phyloP scores from a whole-genome alignment of 2,113 vertebrate genomes.

The Solea solea region DNA sequence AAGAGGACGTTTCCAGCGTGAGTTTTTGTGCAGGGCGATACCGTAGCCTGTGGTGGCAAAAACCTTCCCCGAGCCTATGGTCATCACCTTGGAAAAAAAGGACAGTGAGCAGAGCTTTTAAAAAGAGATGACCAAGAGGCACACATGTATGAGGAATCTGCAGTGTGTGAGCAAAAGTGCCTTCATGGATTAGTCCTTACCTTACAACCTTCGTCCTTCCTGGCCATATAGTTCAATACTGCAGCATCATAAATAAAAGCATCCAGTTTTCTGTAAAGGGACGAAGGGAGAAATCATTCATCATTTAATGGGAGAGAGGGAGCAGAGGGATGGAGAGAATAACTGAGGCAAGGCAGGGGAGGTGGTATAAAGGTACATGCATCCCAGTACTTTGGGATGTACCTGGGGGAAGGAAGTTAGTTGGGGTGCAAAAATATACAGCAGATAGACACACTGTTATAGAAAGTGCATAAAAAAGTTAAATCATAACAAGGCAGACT shows the following conservation, averaged over 20 bases:
- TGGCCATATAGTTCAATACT: conserved; percentile 95
- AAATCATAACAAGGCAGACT: conserved; percentile 63
- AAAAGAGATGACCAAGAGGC: background rate
- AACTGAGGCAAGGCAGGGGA: conserved; percentile 44
- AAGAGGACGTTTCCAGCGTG: conserved; percentile 92
- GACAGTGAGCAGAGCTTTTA: conserved; percentile 31
- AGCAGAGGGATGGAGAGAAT: conserved; percentile 33
- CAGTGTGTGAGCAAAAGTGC: conserved; percentile 7
- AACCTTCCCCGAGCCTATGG: conserved; percentile 93
- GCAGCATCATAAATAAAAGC: conserved; percentile 95
- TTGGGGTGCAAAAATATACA: conserved; percentile 36
- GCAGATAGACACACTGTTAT: conserved; percentile 34
- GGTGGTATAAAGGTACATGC: conserved; percentile 44
- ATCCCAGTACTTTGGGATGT: conserved; percentile 3
- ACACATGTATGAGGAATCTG: conserved; percentile 1
- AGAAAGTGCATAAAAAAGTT: conserved; percentile 60
- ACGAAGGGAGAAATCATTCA: conserved; percentile 64
- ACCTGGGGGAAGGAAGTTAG: conserved; percentile 35
- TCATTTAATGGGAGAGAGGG: conserved; percentile 60
- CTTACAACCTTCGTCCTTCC: conserved; percentile 95
- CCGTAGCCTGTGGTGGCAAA: conserved; percentile 95
- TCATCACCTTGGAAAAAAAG: conserved; percentile 83
- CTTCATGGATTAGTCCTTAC: conserved; percentile 76
- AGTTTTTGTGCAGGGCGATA: conserved; percentile 93
- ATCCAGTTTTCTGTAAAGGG: conserved; percentile 88